Base-by-base conservation (phyloP, 2,797 vertebrate species). In the Morelia viridis region DNA sequence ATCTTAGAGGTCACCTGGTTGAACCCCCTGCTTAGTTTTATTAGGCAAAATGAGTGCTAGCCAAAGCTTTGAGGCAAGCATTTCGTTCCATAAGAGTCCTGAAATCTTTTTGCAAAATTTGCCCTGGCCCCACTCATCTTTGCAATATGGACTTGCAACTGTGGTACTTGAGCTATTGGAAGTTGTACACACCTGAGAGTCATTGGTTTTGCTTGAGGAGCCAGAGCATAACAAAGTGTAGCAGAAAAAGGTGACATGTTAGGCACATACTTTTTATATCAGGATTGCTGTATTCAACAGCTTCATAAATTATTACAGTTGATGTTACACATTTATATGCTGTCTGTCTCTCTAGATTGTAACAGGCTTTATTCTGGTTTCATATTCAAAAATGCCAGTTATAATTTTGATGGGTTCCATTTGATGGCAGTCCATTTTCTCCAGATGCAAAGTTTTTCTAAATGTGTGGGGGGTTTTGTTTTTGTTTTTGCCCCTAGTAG, bases 381-480 rank as follows among this genome's bases (percentile, higher is more conserved):
- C 31, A 87, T 57, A 46, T 12, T 87, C 64, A 31, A 10, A 80
- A 8, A 13, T 87, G 53, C 35, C 31, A 13, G 26, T 19, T 60
- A 57, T 71, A 50, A 58, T 87, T 35, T 41, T 87, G 22, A 8
- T 17, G 4, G 41, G 87, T 65, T 93, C 94, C 61, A 92, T 85
- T 87, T 41, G 94, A 94, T 93, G 94, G 92, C 90, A 95, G 90
- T 92, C 88, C 93, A 86, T 94, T 56, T 91, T 88, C 24, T 64
- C 28, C 57, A 91, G 35, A 85, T 85, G 1, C 93, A 92, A 88
- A 4, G 13, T 92, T 94, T 94, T 92, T 2, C 1, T 88, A 26
- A 65, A 89, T 61, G 90, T 31, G 3, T 41, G 41, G 2, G 41
- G 89, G 31, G 2, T 24, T 1, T 95, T 94, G 93, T 89, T 71